A percentile compares a stretch with the other conserved stretches of the same genome.
Conservation (phyloP, 2,888 invertebrate genomes). For the Drosophila rellima region DNA sequence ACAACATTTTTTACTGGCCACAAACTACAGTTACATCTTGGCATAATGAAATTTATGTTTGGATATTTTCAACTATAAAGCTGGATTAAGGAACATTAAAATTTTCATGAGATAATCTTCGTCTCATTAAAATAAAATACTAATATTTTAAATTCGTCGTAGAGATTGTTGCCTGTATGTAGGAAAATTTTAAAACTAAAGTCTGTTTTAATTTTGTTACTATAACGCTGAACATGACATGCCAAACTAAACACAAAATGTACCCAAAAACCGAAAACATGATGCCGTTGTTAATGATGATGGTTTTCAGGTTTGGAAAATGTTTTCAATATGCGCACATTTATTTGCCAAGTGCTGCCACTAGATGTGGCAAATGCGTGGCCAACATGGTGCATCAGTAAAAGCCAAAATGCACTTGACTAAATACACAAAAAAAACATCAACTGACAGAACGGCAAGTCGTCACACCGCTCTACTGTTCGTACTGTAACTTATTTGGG, state of each 20-base stretch:
- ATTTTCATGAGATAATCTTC: too few species aligned
- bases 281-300: constrained; percentile 11
- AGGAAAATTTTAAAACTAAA: not conserved
- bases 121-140: too few species aligned
- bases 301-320: constrained; percentile 26
- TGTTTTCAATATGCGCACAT: constrained; percentile 58
- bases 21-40: not conserved
- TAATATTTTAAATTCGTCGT: not conserved
- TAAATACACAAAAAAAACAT: constrained; percentile 46
- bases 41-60: not conserved
- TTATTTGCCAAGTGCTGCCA: constrained; percentile 46
- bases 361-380: constrained; percentile 59
- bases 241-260: constrained; percentile 1
- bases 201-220: not conserved
- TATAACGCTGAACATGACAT: not conserved
- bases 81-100: too few species aligned
- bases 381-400: constrained; percentile 65
- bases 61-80: not conserved
- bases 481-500: constrained; percentile 56
- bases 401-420: constrained; percentile 75
- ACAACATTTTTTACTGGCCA: not conserved
- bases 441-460: constrained; percentile 22
- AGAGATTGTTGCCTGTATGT: not conserved
- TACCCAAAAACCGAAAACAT: not conserved
- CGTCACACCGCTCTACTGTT: constrained; percentile 5